These are phyloP conservation scores for Mus minutoides DNA, from an alignment of 2,797 vertebrate genomes.

Conservation along the genomic window DNA sequence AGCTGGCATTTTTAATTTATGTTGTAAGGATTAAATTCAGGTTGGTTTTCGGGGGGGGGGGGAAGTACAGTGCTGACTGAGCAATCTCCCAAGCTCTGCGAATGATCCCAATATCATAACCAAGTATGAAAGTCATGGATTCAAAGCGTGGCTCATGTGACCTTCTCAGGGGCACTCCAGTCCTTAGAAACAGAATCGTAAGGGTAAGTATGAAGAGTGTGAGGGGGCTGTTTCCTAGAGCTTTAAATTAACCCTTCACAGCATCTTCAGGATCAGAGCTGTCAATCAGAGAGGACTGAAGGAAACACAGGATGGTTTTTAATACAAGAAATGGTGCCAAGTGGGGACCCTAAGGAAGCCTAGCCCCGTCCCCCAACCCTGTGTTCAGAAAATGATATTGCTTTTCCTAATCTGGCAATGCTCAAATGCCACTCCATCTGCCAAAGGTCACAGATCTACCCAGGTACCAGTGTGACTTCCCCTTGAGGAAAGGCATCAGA, in stretches of 20 bases:
- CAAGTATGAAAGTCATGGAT: background rate
- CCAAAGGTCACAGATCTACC: slow-evolving; percentile 54
- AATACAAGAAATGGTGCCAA: background rate
- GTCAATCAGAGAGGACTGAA: background rate
- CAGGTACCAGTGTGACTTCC: slow-evolving; percentile 8
- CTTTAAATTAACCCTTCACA: background rate
- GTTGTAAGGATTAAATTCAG: background rate
- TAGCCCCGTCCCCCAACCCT: background rate
- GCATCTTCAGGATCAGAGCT: background rate
- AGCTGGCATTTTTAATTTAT: background rate
- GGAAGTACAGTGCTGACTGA: background rate
- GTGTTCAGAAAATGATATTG: slow-evolving; percentile 40
- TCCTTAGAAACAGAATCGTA: background rate
- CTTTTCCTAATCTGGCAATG: slow-evolving; percentile 42
- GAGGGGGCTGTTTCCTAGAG: background rate
- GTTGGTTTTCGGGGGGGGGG: too few species aligned
- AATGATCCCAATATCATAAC: background rate
- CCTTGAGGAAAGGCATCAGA: slow-evolving; percentile 47
- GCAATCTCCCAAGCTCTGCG: background rate
- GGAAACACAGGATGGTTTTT: background rate
- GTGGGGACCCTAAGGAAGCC: background rate
- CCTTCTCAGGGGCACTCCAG: background rate
- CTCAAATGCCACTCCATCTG: slow-evolving; percentile 60
- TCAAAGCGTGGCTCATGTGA: background rate
- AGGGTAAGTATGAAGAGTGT: background rate